These are phyloP conservation scores for Drosophila lacicola DNA, from an alignment of 2,888 invertebrate species.

Conservation along the genomic window DNA sequence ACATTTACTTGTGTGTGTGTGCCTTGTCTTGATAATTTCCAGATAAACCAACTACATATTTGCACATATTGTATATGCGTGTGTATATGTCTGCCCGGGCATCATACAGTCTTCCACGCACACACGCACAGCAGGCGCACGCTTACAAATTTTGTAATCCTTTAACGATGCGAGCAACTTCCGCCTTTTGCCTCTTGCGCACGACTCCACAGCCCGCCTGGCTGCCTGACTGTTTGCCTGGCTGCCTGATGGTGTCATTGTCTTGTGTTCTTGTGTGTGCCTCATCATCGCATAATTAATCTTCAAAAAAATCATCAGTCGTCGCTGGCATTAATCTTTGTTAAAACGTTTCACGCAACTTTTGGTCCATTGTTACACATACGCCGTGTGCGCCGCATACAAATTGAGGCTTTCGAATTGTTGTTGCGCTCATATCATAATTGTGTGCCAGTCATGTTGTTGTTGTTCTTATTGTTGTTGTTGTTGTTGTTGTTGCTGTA, in stretches of 20 bases:
- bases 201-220: constrained; percentile 53
- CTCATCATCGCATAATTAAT: constrained; percentile 82
- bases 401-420: constrained; percentile 48
- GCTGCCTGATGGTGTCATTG: constrained; percentile 64
- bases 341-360: constrained; percentile 77
- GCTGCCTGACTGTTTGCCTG: constrained; percentile 26
- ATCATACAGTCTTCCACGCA: constrained; percentile 24
- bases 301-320: constrained; percentile 82
- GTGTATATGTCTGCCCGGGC: constrained; percentile 19
- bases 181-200: constrained; percentile 62
- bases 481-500: constrained; percentile 27
- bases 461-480: constrained; percentile 26
- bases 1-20: not conserved
- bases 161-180: constrained; percentile 74
- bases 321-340: constrained; percentile 81
- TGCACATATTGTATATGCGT: constrained; percentile 10
- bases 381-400: constrained; percentile 75
- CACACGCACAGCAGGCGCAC: constrained; percentile 46
- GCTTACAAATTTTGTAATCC: constrained; percentile 79
- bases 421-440: constrained; percentile 58
- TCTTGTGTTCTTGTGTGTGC: constrained; percentile 61
- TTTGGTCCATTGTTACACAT: constrained; percentile 75
- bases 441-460: constrained; percentile 37
- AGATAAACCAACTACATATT: constrained; percentile 36
- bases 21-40: constrained; percentile 48